phyloP scores from a whole-genome alignment of 2,888 invertebrate species.

The Aphelenchoides bicaudatus region DNA sequence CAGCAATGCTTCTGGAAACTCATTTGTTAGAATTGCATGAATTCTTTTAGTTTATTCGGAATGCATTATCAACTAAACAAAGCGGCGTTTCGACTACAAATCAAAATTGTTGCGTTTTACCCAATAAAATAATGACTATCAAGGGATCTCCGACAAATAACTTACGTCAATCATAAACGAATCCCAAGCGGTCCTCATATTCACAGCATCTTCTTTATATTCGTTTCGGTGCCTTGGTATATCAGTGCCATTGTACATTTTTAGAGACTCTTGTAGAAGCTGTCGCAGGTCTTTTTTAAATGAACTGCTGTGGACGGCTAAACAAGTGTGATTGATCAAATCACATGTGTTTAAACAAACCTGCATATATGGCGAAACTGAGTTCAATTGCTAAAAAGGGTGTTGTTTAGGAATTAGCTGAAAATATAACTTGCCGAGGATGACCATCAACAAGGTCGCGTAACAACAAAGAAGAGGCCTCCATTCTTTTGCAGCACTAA shows the following conservation, averaged over 20 bases:
- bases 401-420: too few species aligned
- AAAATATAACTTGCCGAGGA: too few species aligned
- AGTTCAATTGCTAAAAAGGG: constrained; percentile 57
- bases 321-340: neutral
- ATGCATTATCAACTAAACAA: too few species aligned
- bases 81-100: too few species aligned
- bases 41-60: too few species aligned
- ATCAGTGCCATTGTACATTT: constrained; percentile 59
- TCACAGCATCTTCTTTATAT: constrained; percentile 29
- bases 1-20: constrained; percentile 40
- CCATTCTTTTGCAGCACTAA: constrained; percentile 60
- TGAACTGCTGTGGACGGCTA: constrained; percentile 28
- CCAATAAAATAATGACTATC: too few species aligned
- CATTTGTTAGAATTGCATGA: too few species aligned
- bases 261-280: constrained; percentile 50
- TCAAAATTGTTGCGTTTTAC: too few species aligned
- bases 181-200: constrained; percentile 59
- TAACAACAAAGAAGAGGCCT: constrained; percentile 58
- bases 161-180: constrained; percentile 58
- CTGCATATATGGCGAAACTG: constrained; percentile 58
- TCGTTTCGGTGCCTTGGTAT: constrained; percentile 9
- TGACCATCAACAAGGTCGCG: constrained; percentile 58
- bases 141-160: too few species aligned
- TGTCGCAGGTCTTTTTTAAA: constrained; percentile 59
- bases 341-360: constrained; percentile 55